These are phyloP conservation scores for Lordiphosa stackelbergi DNA, from an alignment of 1,140 invertebrate species.

Conservation along the genomic window DNA sequence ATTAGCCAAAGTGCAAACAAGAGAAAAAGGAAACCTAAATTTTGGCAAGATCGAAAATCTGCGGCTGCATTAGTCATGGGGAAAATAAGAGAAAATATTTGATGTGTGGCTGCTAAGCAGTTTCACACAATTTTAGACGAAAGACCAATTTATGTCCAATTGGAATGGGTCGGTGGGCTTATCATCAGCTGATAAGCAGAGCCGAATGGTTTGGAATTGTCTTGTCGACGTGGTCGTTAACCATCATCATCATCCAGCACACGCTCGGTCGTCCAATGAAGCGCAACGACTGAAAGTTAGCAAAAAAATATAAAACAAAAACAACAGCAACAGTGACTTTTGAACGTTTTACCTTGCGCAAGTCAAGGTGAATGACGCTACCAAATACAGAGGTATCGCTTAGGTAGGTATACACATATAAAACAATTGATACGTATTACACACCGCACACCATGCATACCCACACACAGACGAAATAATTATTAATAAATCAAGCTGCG, in stretches of 20 bases:
- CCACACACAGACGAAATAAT: slow-evolving; percentile 29
- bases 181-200: slow-evolving; percentile 8
- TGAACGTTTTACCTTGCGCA: slow-evolving; percentile 48
- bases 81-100: neutral
- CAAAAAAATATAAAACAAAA: neutral
- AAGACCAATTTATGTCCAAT: slow-evolving; percentile 2
- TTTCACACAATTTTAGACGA: neutral
- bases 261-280: slow-evolving; percentile 22
- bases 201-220: neutral
- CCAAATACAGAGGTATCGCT: slow-evolving; percentile 38
- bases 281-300: slow-evolving; percentile 14
- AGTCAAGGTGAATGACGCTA: slow-evolving; percentile 72
- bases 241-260: too few relatives aligned
- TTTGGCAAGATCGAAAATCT: slow-evolving; percentile 21
- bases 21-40: slow-evolving; percentile 9
- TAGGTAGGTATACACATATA: too few relatives aligned
- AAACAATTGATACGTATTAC: slow-evolving; percentile 18
- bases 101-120: too few relatives aligned
- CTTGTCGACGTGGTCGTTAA: slow-evolving; percentile 7
- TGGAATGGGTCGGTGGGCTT: neutral
- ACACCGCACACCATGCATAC: neutral
- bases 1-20: slow-evolving; percentile 11
- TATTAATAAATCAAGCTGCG: slow-evolving; percentile 67
- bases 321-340: slow-evolving; percentile 43
- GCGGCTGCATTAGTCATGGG: slow-evolving; percentile 28